Evolutionary conservation across 2,797 vertebrate species (phyloP).

Genomic region (Sciurus carolinensis): DNA sequence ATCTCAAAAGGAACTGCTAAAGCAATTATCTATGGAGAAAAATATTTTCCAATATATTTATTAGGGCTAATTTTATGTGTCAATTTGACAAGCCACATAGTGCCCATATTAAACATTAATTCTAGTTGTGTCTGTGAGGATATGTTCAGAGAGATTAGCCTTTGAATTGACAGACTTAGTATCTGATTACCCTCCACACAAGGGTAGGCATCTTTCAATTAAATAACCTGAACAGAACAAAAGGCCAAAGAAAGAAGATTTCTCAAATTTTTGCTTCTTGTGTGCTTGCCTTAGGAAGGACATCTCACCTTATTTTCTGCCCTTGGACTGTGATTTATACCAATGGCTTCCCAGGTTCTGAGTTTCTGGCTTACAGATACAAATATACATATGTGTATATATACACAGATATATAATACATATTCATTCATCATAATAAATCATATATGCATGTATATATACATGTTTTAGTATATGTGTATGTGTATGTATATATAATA

Average conservation of each 20-base stretch:
- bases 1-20: constrained; percentile 24
- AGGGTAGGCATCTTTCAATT: background rate
- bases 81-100: background rate
- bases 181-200: background rate
- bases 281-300: background rate
- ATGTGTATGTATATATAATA: background rate
- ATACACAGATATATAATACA: too few species aligned
- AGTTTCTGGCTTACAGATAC: background rate
- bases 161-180: background rate
- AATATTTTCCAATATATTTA: background rate
- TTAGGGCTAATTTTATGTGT: background rate
- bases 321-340: background rate
- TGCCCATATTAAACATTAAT: background rate
- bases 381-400: too few species aligned
- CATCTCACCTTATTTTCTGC: background rate
- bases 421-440: background rate
- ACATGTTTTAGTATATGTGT: background rate
- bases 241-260: background rate
- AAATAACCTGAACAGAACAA: background rate
- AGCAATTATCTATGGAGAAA: background rate
- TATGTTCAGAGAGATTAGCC: background rate
- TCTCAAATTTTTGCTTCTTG: background rate
- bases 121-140: background rate
- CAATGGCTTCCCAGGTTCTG: background rate
- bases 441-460: background rate